A percentile compares a stretch with the other conserved stretches of the same genome.
These are phyloP conservation scores for Macrophya annulata DNA, from an alignment of 2,888 invertebrate species.

Conservation along the genomic window DNA sequence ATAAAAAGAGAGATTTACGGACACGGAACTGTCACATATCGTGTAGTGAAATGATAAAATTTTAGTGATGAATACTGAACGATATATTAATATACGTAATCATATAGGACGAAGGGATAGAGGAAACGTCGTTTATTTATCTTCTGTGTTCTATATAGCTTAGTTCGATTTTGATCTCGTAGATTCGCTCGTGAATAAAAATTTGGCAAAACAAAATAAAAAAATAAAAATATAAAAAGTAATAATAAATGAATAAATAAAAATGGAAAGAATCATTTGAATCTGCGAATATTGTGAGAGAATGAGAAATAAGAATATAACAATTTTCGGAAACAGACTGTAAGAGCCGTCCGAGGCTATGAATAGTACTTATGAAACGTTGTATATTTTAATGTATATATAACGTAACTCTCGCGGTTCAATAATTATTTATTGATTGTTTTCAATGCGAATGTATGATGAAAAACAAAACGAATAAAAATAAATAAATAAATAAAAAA, in stretches of 20 bases:
- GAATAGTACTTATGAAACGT: conserved; percentile 61
- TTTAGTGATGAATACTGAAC: background rate
- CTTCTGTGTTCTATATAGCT: conserved; percentile 8
- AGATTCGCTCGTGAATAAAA: background rate
- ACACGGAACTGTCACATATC: background rate
- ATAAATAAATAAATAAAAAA: background rate
- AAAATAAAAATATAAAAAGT: too few relatives aligned
- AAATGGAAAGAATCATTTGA: background rate
- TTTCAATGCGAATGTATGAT: conserved; percentile 27
- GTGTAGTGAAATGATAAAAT: background rate
- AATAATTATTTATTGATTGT: conserved; percentile 34
- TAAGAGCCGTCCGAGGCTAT: conserved; percentile 71
- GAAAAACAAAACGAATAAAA: background rate
- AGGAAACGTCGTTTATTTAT: background rate
- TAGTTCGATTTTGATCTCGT: conserved; percentile 27
- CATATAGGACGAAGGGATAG: conserved; percentile 17
- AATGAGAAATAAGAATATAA: background rate
- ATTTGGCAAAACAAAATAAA: background rate
- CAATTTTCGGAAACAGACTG: conserved; percentile 39
- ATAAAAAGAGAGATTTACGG: background rate
- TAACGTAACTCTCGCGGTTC: conserved; percentile 58
- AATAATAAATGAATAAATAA: background rate
- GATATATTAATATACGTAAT: background rate
- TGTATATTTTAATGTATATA: conserved; percentile 58
- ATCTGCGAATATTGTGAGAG: conserved; percentile 57